Evolutionary conservation across 2,888 invertebrate genomes (phyloP).

Genomic region (Blera fallax): DNA sequence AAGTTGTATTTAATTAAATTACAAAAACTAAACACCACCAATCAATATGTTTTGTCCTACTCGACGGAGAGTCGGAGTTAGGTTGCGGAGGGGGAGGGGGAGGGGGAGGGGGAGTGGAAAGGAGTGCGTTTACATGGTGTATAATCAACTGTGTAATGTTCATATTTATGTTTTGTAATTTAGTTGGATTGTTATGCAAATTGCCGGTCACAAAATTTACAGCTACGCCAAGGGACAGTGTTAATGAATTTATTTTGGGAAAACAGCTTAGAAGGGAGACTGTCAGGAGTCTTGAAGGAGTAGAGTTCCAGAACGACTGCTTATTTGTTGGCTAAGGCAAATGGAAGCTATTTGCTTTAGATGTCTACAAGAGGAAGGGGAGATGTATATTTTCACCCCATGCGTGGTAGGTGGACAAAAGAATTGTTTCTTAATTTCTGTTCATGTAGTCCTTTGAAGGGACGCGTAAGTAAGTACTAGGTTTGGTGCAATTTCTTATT

Average conservation of each 20-base stretch:
- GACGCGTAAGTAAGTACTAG: too few relatives aligned
- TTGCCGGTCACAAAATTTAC: slow-evolving; percentile 53
- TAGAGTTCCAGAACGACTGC: neutral
- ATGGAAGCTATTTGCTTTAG: neutral
- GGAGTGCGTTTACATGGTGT: slow-evolving; percentile 3
- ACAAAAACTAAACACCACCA: slow-evolving; percentile 53
- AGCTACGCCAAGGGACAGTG: slow-evolving; percentile 18
- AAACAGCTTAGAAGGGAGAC: neutral
- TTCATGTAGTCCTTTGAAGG: too few relatives aligned
- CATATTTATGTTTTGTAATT: slow-evolving; percentile 59
- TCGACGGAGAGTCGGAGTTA: neutral
- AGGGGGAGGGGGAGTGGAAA: neutral
- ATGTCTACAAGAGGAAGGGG: neutral
- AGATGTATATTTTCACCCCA: neutral
- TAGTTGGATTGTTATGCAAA: slow-evolving; percentile 58
- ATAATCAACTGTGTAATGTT: slow-evolving; percentile 59
- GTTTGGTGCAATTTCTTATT: too few relatives aligned
- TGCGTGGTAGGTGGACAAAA: too few relatives aligned
- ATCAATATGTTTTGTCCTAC: slow-evolving; percentile 59
- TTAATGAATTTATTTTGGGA: slow-evolving; percentile 52
- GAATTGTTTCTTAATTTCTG: too few relatives aligned
- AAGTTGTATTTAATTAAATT: slow-evolving; percentile 51
- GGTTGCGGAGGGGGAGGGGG: neutral
- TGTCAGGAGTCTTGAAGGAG: neutral
- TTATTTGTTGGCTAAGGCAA: slow-evolving; percentile 1